Conservation (phyloP, 2,888 invertebrate genomes). For the Tinea pellionella region DNA sequence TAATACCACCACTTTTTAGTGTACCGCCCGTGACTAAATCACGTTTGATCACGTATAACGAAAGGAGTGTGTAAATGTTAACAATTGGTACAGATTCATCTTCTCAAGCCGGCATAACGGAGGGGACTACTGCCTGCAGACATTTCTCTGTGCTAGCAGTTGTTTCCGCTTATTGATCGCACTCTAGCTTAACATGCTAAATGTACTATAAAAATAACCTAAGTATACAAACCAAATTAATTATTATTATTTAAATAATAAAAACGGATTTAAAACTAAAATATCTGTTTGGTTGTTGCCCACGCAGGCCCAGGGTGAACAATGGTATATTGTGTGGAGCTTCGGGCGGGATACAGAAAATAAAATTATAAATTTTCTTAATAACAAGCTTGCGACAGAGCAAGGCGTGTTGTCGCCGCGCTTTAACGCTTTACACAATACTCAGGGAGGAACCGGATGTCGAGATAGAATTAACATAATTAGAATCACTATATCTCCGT, state of each 20-base stretch:
- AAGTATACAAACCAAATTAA: too few species aligned
- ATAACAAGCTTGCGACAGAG: constrained; percentile 24
- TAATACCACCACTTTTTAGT: too few species aligned
- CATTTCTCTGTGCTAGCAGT: too few species aligned
- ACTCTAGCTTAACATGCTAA: too few species aligned
- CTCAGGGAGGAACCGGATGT: constrained; percentile 40
- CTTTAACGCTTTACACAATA: constrained; percentile 20
- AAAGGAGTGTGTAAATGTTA: too few species aligned
- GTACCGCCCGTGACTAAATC: too few species aligned
- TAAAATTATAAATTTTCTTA: constrained; percentile 32
- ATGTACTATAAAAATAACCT: too few species aligned
- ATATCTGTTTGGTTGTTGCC: not conserved
- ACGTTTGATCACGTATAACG: too few species aligned
- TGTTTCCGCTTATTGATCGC: too few species aligned
- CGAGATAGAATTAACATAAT: constrained; percentile 42
- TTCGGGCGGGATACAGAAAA: constrained; percentile 24
- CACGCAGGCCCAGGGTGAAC: constrained; percentile 18
- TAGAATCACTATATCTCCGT: constrained; percentile 15
- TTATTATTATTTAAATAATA: not conserved
- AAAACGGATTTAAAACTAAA: not conserved
- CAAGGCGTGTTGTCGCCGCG: constrained; percentile 23
- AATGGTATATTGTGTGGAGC: constrained; percentile 31
- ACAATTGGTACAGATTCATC: too few species aligned
- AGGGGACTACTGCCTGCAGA: too few species aligned
- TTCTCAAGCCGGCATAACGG: too few species aligned